These are phyloP conservation scores for Tachypleus tridentatus DNA, from an alignment of 1,140 invertebrate species.

Conservation along the genomic window DNA sequence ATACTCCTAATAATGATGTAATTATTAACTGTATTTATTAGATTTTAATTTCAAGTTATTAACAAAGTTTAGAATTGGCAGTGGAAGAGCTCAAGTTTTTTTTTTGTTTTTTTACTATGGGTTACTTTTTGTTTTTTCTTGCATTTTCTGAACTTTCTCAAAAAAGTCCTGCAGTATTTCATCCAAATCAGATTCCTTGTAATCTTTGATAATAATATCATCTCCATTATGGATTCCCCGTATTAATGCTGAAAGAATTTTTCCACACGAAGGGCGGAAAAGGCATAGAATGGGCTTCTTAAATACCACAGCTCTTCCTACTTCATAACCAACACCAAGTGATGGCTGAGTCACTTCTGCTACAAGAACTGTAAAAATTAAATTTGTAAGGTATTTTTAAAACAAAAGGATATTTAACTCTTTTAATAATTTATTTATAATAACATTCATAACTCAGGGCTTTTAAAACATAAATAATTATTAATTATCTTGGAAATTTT, in stretches of 20 bases:
- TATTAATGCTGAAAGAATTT: constrained; percentile 31
- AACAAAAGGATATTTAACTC: too few relatives aligned
- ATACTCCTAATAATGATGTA: too few relatives aligned
- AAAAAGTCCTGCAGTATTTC: constrained; percentile 27
- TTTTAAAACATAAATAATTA: too few relatives aligned
- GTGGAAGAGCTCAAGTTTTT: too few relatives aligned
- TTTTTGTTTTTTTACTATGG: too few relatives aligned
- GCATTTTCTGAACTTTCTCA: neutral
- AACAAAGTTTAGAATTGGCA: too few relatives aligned
- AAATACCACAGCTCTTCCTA: constrained; percentile 31
- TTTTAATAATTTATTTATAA: too few relatives aligned
- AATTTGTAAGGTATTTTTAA: constrained; percentile 5
- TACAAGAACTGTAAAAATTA: constrained; percentile 27
- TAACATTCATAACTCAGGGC: too few relatives aligned
- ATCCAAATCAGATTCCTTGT: constrained; percentile 20
- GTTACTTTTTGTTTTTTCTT: neutral
- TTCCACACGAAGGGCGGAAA: constrained; percentile 29
- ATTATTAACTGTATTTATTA: too few relatives aligned
- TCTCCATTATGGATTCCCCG: constrained; percentile 24
- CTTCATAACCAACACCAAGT: constrained; percentile 35
- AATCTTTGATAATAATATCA: constrained; percentile 20
- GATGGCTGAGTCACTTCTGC: constrained; percentile 35
- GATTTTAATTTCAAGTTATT: too few relatives aligned
- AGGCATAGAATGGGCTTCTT: constrained; percentile 31
- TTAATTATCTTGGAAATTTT: too few relatives aligned